These are phyloP conservation scores for Ennomos erosarius DNA, from an alignment of 2,888 invertebrate genomes.

Conservation along the genomic window DNA sequence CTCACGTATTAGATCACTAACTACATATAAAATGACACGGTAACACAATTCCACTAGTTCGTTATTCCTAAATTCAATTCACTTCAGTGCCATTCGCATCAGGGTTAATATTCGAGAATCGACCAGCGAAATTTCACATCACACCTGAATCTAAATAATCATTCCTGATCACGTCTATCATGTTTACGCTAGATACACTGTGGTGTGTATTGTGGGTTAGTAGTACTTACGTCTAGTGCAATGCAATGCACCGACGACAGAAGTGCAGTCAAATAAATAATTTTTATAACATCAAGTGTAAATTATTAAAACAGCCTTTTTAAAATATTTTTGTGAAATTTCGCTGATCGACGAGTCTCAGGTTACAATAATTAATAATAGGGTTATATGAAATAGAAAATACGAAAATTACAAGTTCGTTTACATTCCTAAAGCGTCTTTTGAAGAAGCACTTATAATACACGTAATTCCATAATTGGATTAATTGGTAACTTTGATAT, in stretches of 20 bases:
- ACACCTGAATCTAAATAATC: too few relatives aligned
- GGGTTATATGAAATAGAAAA: constrained; percentile 12
- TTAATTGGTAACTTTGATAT: constrained; percentile 33
- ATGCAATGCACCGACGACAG: too few relatives aligned
- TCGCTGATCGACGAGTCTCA: constrained; percentile 2
- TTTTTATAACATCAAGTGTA: too few relatives aligned
- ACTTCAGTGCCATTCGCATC: constrained; percentile 49
- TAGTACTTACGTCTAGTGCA: too few relatives aligned
- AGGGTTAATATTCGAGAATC: constrained; percentile 5
- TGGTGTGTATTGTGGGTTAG: too few relatives aligned
- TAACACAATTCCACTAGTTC: constrained; percentile 24
- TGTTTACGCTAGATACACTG: too few relatives aligned
- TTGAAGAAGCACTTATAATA: constrained; percentile 27
- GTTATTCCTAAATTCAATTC: constrained; percentile 48
- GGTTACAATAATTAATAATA: neutral
- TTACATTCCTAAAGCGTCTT: constrained; percentile 24
- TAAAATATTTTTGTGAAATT: constrained; percentile 9
- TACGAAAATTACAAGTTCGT: constrained; percentile 16
- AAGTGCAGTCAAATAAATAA: too few relatives aligned
- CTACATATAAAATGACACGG: constrained; percentile 14
- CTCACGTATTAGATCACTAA: constrained; percentile 11
- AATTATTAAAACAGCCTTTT: neutral
- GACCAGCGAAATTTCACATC: constrained; percentile 21
- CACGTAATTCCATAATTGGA: constrained; percentile 11
- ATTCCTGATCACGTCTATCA: too few relatives aligned